Conservation (phyloP, 2,113 vertebrate genomes). For the Urocynchramus pylzowi region DNA sequence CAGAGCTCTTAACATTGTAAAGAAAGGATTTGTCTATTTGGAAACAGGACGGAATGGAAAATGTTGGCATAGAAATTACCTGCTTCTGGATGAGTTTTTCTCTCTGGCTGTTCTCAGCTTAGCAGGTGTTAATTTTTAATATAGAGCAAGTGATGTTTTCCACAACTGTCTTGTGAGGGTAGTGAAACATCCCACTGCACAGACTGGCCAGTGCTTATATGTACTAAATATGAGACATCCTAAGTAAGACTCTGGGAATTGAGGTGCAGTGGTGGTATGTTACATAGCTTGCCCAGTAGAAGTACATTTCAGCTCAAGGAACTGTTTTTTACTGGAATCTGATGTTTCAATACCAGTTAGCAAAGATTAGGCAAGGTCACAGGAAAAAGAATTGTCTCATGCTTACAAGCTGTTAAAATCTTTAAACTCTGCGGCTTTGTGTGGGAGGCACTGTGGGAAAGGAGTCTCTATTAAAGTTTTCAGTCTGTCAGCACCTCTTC, state of each 20-base stretch:
- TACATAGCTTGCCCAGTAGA: neutral
- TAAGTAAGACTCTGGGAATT: neutral
- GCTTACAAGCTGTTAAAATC: conserved; percentile 14
- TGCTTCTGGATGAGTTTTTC: neutral
- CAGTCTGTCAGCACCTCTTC: conserved; percentile 52
- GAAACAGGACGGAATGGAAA: neutral
- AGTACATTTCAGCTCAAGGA: neutral
- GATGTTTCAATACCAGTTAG: neutral
- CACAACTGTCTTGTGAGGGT: neutral
- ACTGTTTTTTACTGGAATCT: neutral
- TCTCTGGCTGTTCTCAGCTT: neutral
- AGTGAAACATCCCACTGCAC: neutral
- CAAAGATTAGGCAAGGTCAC: neutral
- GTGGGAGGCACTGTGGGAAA: conserved; percentile 49
- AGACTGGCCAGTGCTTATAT: neutral
- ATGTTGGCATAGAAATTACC: neutral
- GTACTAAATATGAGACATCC: neutral
- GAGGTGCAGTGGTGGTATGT: neutral
- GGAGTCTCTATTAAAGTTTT: conserved; percentile 43
- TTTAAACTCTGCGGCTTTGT: conserved; percentile 31
- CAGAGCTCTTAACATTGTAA: accelerated
- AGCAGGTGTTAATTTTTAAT: neutral
- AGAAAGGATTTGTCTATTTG: neutral
- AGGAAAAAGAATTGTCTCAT: conserved; percentile 27
- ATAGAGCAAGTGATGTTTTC: neutral